Conservation (phyloP, 2,113 vertebrate genomes). For the Rhombomys opimus region DNA sequence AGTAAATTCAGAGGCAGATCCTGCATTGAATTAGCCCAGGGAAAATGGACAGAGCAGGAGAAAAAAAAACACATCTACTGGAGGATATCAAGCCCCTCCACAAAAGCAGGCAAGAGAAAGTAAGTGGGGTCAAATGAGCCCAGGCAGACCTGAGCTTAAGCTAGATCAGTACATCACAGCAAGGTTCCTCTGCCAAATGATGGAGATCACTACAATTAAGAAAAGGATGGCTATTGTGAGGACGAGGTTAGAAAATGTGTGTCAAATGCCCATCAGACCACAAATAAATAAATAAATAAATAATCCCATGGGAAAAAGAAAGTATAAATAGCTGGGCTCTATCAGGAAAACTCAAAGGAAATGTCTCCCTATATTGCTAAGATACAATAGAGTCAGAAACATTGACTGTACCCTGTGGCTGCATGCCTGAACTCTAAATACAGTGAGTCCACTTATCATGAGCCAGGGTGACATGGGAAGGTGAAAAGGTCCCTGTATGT, state of each 20-base stretch:
- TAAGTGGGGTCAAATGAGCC: rapidly evolving
- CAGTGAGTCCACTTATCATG: rapidly evolving
- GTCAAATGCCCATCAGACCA: background rate
- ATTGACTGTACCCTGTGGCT: rapidly evolving
- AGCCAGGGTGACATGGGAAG: too few species aligned
- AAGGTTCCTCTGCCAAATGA: background rate
- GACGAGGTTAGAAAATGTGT: background rate
- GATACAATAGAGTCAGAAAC: rapidly evolving
- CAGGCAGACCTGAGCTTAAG: too few species aligned
- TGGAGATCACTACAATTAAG: background rate
- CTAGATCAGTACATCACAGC: background rate
- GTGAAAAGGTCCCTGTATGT: background rate
- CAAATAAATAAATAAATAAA: too few species aligned
- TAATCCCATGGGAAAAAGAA: background rate
- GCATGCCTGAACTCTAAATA: background rate
- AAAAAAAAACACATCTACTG: background rate
- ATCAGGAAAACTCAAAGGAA: too few species aligned
- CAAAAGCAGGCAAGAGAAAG: rapidly evolving
- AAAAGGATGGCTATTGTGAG: rapidly evolving
- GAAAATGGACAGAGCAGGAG: background rate
- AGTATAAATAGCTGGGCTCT: background rate
- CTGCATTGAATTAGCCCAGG: too few species aligned
- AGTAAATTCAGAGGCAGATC: rapidly evolving
- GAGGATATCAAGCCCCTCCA: background rate
- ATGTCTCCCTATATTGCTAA: rapidly evolving